Base-by-base conservation (phyloP, 1,140 invertebrate species). In the Aricia agestis region DNA sequence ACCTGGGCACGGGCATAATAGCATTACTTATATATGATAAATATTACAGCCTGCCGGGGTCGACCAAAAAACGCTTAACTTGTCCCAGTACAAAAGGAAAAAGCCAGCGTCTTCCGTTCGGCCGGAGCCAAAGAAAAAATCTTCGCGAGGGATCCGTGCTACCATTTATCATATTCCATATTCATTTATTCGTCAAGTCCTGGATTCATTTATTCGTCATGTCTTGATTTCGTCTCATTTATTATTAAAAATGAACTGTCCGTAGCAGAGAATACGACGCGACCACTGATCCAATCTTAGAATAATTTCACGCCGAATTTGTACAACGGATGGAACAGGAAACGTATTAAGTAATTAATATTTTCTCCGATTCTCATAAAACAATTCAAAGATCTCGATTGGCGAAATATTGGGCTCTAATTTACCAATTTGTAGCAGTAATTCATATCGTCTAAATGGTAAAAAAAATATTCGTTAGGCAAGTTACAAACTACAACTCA, bases 231-330 rank as follows among this genome's bases (percentile, higher is more conserved):
- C 91, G 83, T 91, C 86, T 92, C 90, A 92, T 92, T 92, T 92
- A 90, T 91, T 92, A 92, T 92, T 92, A 92, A 92, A 92, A 92
- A 92, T 92, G 92, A 92, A 89, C 90, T 92, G 92, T 92, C 92
- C 84, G 74, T 73, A 86, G 82, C 92, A 92, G 84, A 85, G 78
- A 80, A 80, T 78, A 82, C 83, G 83, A 87, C 83, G 81, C 78
- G 81, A 82, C 85, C 83, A 91, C 84, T 85, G 86, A 87, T 91
- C 86, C 84, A 89, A 91, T 89, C 87, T 89, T 80, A 78, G 80
- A 81, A 86, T 89, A 89, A 89, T 91, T 89, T 91, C 81, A 83
- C 82, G 82, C 83, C 76, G 80, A 85, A 88, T 87, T 89, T 83
- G 87, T 84, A 86, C 86, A 85, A 71, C 80, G 77, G 72, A 74